phyloP scores from a whole-genome alignment of 2,113 vertebrate species.

The Apteryx owenii region DNA sequence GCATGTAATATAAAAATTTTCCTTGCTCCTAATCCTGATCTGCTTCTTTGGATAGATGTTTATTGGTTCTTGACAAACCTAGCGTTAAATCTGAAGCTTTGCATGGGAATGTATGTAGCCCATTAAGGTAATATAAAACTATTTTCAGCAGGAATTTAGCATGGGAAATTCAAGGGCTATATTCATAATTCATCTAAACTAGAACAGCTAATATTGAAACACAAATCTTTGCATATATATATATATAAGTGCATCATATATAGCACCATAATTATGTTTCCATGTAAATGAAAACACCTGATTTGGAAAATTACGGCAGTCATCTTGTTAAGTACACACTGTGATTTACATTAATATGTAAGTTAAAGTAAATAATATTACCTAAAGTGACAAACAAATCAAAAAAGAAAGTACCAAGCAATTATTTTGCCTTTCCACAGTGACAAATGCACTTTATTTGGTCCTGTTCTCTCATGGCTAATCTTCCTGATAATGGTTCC shows the following conservation, averaged over 20 bases:
- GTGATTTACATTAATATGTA: neutral
- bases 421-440: neutral
- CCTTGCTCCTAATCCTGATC: neutral
- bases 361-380: neutral
- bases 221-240: neutral
- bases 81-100: neutral
- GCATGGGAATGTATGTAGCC: accelerated
- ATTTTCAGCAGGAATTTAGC: neutral
- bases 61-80: neutral
- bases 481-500: neutral
- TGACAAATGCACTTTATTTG: neutral
- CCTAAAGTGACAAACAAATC: neutral
- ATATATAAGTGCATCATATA: neutral
- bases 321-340: neutral
- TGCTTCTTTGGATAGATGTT: neutral
- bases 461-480: accelerated
- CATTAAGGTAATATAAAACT: neutral
- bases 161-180: neutral
- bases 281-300: accelerated
- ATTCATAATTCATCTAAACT: neutral
- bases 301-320: neutral
- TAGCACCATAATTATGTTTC: neutral
- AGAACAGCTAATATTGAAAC: neutral
- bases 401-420: neutral
- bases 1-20: neutral